A percentile compares a stretch with the other conserved stretches of the same genome.
phyloP scores from a whole-genome alignment of 2,888 invertebrate genomes.

The Dione juno region DNA sequence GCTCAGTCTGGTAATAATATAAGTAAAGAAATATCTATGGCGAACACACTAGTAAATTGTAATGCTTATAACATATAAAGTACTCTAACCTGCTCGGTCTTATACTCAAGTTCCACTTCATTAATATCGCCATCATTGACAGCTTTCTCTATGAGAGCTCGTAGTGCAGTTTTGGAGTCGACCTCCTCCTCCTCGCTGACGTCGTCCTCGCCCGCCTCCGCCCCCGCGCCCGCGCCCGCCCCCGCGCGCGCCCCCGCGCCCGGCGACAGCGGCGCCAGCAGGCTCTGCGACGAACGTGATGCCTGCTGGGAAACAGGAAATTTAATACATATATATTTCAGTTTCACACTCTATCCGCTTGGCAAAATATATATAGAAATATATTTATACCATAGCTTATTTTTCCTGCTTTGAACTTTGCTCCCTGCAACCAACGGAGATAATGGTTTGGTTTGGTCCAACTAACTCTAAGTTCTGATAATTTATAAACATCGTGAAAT shows the following conservation, averaged over 20 bases:
- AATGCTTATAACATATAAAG: background rate
- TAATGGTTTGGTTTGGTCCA: no score
- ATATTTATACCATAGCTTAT: no score
- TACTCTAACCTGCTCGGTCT: slow-evolving; percentile 44
- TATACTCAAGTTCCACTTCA: slow-evolving; percentile 51
- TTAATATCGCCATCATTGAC: slow-evolving; percentile 44
- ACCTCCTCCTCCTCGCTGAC: slow-evolving; percentile 37
- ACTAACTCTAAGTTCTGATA: no score
- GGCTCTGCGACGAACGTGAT: slow-evolving; percentile 64
- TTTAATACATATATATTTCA: background rate
- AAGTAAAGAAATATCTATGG: no score
- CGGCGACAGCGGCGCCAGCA: slow-evolving; percentile 65
- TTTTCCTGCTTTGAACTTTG: no score
- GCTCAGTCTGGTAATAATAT: no score
- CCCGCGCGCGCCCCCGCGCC: background rate
- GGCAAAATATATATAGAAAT: no score
- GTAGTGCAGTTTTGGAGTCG: slow-evolving; percentile 54
- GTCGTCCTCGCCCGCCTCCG: slow-evolving; percentile 1
- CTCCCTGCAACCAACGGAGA: no score
- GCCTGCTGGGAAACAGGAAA: slow-evolving; percentile 48
- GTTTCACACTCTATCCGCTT: no score
- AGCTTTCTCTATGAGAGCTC: slow-evolving; percentile 55
- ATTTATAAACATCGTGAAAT: no score
- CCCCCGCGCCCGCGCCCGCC: slow-evolving; percentile 9
- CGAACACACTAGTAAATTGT: background rate